These are phyloP conservation scores for Stictonetta naevosa DNA, from an alignment of 2,113 vertebrate genomes.

Conservation along the genomic window DNA sequence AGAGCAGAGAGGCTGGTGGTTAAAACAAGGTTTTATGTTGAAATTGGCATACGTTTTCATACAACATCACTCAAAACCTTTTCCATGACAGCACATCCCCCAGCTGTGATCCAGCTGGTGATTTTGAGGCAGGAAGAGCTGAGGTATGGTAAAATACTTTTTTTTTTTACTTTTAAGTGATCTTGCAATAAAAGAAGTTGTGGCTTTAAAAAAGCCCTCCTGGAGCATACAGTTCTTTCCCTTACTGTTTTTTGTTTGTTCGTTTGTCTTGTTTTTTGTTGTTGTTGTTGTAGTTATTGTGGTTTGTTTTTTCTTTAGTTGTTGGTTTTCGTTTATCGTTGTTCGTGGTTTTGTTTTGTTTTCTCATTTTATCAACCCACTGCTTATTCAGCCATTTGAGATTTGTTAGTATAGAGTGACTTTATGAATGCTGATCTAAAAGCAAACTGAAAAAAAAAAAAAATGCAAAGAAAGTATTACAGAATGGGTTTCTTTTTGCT, in stretches of 20 bases:
- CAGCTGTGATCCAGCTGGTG: constrained; percentile 51
- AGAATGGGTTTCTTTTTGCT: background rate
- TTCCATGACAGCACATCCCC: background rate
- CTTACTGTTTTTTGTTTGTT: background rate
- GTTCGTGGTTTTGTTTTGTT: too few species aligned
- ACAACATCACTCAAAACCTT: background rate
- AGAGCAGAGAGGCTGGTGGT: constrained; percentile 34
- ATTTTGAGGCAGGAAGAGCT: background rate
- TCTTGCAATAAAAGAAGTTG: background rate
- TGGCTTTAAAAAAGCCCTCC: background rate
- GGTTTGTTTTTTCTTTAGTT: too few species aligned
- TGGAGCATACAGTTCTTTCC: background rate
- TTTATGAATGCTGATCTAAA: background rate
- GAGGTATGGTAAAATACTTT: background rate
- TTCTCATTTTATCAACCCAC: background rate
- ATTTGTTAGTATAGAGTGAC: background rate
- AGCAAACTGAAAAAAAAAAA: background rate
- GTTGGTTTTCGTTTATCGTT: too few species aligned
- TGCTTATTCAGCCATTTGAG: background rate
- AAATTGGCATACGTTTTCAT: background rate
- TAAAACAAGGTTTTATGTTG: constrained; percentile 5
- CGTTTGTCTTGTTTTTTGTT: too few species aligned
- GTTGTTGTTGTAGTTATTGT: too few species aligned
- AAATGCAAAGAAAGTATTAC: background rate
- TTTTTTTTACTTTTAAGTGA: background rate